Percentiles rank a stretch among this genome's conserved stretches.
phyloP scores from a whole-genome alignment of 2,888 invertebrate genomes.

The Archaeoteleia sp. region DNA sequence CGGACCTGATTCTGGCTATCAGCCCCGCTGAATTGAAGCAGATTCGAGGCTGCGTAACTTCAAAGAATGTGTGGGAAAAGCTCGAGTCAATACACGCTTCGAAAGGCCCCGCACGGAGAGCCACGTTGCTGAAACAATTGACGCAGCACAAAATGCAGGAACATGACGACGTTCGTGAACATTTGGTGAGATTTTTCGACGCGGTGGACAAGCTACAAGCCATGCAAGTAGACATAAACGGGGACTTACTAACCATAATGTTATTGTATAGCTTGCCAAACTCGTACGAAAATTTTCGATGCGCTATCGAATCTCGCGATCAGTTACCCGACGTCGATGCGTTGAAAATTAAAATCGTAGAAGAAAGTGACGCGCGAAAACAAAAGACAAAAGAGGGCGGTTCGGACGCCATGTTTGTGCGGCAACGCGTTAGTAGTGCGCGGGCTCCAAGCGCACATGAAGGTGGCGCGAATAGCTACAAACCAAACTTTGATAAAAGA shows the following conservation, averaged over 20 bases:
- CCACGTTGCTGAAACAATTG: slow-evolving; percentile 36
- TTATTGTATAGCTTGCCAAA: too few relatives aligned
- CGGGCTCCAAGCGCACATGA: too few relatives aligned
- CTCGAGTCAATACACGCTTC: slow-evolving; percentile 12
- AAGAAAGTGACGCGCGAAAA: too few relatives aligned
- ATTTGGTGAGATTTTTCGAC: slow-evolving; percentile 36
- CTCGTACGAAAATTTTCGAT: too few relatives aligned
- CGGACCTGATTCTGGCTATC: neutral
- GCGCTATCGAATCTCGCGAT: too few relatives aligned
- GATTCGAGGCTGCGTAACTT: slow-evolving; percentile 11
- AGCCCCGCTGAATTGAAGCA: slow-evolving; percentile 6
- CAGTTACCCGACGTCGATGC: too few relatives aligned
- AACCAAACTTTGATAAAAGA: too few relatives aligned
- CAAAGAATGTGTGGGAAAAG: slow-evolving; percentile 7
- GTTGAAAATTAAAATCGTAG: too few relatives aligned
- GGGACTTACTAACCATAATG: slow-evolving; percentile 27
- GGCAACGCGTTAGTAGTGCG: too few relatives aligned
- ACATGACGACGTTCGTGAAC: slow-evolving; percentile 22
- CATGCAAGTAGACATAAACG: slow-evolving; percentile 35
- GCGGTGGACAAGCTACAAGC: slow-evolving; percentile 32
- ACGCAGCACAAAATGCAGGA: slow-evolving; percentile 24
- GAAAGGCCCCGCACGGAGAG: slow-evolving; percentile 31
- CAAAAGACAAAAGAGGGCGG: too few relatives aligned
- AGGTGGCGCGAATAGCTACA: too few relatives aligned
- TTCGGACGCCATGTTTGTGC: neutral